A percentile compares a stretch with the other conserved stretches of the same genome.
phyloP scores from a whole-genome alignment of 2,113 vertebrate species.

The Albula glossodonta region DNA sequence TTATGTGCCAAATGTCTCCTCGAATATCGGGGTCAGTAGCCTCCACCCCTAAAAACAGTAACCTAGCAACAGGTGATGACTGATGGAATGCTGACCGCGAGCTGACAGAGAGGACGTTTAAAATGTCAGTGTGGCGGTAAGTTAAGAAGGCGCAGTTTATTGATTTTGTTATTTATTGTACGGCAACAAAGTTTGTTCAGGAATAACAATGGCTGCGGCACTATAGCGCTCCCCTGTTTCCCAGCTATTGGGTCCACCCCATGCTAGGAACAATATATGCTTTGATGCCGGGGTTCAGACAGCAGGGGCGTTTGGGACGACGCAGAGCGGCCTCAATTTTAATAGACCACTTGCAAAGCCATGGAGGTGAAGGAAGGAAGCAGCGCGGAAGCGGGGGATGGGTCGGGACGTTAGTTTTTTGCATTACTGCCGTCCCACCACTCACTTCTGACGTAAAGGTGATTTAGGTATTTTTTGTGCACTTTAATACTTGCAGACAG shows the following conservation, averaged over 20 bases:
- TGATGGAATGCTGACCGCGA: constrained; percentile 13
- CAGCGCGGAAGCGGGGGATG: background rate
- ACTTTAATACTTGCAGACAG: background rate
- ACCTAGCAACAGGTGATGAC: constrained; percentile 55
- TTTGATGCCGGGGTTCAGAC: constrained; percentile 65
- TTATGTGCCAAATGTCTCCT: background rate
- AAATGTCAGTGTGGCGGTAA: constrained; percentile 28
- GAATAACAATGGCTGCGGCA: constrained; percentile 43
- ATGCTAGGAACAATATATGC: constrained; percentile 60
- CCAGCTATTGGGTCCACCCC: constrained; percentile 45
- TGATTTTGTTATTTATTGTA: constrained; percentile 54
- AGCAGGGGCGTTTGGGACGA: constrained; percentile 53
- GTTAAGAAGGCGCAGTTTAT: constrained; percentile 52
- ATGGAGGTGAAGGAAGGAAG: constrained; percentile 38
- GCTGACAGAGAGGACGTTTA: constrained; percentile 13
- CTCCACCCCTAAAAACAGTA: background rate
- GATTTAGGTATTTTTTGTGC: background rate
- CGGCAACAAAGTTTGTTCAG: constrained; percentile 52
- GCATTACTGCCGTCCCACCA: constrained; percentile 64
- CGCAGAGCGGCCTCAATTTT: constrained; percentile 49
- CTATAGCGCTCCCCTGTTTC: constrained; percentile 50
- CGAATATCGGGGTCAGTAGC: background rate
- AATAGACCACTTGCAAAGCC: constrained; percentile 48
- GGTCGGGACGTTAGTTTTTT: background rate
- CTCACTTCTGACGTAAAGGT: constrained; percentile 21